Evolutionary conservation across 2,888 invertebrate species (phyloP).

Genomic region (Conops quadrifasciatus): DNA sequence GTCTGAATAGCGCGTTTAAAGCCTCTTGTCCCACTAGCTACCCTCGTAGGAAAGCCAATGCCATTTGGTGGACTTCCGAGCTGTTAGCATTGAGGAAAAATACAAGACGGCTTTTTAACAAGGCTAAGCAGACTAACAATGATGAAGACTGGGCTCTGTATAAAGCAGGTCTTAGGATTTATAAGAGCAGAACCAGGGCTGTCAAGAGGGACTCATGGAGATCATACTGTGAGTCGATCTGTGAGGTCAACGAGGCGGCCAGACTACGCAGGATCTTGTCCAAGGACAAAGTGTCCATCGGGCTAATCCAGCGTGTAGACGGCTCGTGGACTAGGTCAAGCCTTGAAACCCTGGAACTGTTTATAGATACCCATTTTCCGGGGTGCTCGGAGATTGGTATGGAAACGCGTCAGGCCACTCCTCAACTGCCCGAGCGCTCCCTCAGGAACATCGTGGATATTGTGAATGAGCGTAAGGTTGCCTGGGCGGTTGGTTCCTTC

Average conservation of each 20-base stretch:
- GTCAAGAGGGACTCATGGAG: too few relatives aligned
- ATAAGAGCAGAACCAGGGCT: too few relatives aligned
- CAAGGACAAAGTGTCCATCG: neutral
- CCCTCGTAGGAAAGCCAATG: too few relatives aligned
- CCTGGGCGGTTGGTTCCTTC: neutral
- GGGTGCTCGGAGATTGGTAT: neutral
- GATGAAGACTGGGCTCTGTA: too few relatives aligned
- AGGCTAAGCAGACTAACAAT: too few relatives aligned
- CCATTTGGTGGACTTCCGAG: neutral
- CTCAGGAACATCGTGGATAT: neutral
- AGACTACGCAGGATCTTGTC: neutral
- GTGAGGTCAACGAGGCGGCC: neutral
- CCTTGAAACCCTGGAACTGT: neutral
- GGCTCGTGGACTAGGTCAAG: neutral
- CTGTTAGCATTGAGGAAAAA: neutral
- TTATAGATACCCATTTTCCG: neutral
- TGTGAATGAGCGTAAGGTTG: neutral
- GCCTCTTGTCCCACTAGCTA: too few relatives aligned
- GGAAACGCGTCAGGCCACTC: too few relatives aligned
- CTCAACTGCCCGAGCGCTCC: neutral
- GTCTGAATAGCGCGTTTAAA: too few relatives aligned
- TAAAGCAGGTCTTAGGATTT: too few relatives aligned
- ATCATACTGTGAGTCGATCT: too few relatives aligned
- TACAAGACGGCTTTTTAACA: neutral
- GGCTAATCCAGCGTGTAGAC: neutral